Percentiles rank a stretch among this genome's conserved stretches.
Conservation (phyloP, 2,888 invertebrate species). For the Phlogophora meticulosa region DNA sequence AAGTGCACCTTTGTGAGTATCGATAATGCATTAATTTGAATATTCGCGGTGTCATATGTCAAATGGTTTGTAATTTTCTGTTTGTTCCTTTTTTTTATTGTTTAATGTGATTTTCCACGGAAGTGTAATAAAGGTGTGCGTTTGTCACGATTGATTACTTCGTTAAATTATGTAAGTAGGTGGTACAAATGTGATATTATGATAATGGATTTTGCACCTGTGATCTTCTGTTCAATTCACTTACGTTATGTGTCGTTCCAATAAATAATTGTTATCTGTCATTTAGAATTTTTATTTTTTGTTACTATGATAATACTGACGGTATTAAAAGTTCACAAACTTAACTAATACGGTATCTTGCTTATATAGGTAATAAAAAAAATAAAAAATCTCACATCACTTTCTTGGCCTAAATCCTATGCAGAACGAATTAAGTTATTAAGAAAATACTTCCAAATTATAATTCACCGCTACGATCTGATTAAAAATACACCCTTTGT, state of each 20-base stretch:
- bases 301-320: too few relatives aligned
- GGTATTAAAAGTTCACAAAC: too few relatives aligned
- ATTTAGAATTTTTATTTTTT: neutral
- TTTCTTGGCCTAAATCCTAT: neutral
- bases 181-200: constrained; percentile 33
- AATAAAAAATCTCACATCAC: neutral
- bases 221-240: constrained; percentile 13
- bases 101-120: constrained; percentile 82
- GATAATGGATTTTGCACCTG: constrained; percentile 52
- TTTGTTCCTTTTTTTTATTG: constrained; percentile 80
- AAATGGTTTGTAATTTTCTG: constrained; percentile 90
- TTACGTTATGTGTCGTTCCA: neutral
- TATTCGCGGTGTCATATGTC: constrained; percentile 91
- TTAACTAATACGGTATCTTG: too few relatives aligned
- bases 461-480: constrained; percentile 38
- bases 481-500: constrained; percentile 52
- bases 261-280: neutral
- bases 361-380: neutral
- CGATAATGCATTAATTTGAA: constrained; percentile 91
- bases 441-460: constrained; percentile 10
- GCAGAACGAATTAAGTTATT: neutral
- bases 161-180: constrained; percentile 58
- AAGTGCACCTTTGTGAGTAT: constrained; percentile 87
- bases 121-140: constrained; percentile 70
- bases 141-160: constrained; percentile 62